Percentiles rank a stretch among this genome's conserved stretches.
phyloP scores from a whole-genome alignment of 1,140 invertebrate genomes.

The Cotesia typhae region DNA sequence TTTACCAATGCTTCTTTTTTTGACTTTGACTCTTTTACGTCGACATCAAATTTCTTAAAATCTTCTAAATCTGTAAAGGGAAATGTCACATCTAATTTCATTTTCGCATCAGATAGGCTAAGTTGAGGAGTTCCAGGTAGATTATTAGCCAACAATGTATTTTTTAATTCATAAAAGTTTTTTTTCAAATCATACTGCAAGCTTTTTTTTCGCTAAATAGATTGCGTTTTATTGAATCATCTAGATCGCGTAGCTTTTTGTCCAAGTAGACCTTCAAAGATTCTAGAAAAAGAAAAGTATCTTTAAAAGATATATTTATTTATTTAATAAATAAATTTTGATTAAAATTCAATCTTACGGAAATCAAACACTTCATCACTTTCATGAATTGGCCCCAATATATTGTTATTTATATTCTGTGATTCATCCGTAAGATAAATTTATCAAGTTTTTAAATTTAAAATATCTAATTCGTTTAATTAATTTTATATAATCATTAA shows the following conservation, averaged over 20 bases:
- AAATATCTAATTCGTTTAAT: no score
- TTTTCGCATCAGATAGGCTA: neutral
- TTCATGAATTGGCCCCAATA: no score
- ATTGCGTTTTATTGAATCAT: neutral
- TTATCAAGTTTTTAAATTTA: no score
- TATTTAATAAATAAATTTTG: no score
- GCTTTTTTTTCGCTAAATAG: neutral
- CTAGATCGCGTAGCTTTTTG: neutral
- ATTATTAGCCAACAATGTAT: constrained; percentile 1
- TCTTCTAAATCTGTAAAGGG: neutral
- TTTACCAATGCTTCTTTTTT: constrained; percentile 3
- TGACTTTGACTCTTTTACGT: neutral
- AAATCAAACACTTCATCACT: constrained; percentile 2
- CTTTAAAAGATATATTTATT: neutral
- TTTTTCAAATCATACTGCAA: neutral
- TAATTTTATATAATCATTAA: no score
- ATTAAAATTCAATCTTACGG: neutral
- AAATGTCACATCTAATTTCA: neutral
- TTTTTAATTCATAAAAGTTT: neutral
- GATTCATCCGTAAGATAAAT: no score
- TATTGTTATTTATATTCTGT: no score
- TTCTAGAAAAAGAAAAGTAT: neutral
- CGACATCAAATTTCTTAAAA: neutral
- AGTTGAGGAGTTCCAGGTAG: neutral
- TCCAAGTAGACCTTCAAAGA: neutral